Evolutionary conservation across 2,888 invertebrate genomes (phyloP), one percentile per base, ranked within the genome.

Genomic region (Loripinus fragilis): DNA sequence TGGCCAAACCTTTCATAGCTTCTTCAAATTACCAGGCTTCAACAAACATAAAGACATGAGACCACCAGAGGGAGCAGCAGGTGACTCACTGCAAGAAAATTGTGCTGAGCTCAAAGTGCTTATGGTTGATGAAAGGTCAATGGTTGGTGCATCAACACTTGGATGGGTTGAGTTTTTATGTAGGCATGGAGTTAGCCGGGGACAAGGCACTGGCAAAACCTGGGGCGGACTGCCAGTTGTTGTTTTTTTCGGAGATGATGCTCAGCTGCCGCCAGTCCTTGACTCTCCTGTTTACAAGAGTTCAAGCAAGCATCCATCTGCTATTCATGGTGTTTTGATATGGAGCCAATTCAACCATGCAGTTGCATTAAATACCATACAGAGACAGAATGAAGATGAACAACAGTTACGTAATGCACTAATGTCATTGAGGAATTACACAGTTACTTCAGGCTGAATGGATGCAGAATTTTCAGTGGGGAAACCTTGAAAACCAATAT

Each of bases 81-180:
- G 84, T 30, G 66, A 75, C 71, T 25, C 38, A 17, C 30, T 86
- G 12, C 85, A 81, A 66, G 52, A 30, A 45, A 81, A 86, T 48
- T 86, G 73, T 60, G 28, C 74, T 20, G 78, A 70, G 17, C n/a
- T 87, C 30, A 10, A 69, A 5, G 83, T 60, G 15, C 50, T 87
- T 2, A 64, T 87, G 23, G 68, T 85, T 42, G 86, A 86, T 83
- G 86, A 86, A 78, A 48, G 85, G 5, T 86, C n/a, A n/a, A n/a
- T n/a, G n/a, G n/a, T n/a, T n/a, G n/a, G n/a, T n/a, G n/a, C n/a
- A n/a, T n/a, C n/a, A 30, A 76, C 76, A 12, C 67, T 80, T 0
- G 80, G 80, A 1, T 80, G 80, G 76, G 77, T 80, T 76, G 73
- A 80, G 38, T 73, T 71, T 41, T 15, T 50, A 25, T 73, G 76